Evolutionary conservation across 2,797 vertebrate species (phyloP).

Genomic region (Enteromius viviparus): DNA sequence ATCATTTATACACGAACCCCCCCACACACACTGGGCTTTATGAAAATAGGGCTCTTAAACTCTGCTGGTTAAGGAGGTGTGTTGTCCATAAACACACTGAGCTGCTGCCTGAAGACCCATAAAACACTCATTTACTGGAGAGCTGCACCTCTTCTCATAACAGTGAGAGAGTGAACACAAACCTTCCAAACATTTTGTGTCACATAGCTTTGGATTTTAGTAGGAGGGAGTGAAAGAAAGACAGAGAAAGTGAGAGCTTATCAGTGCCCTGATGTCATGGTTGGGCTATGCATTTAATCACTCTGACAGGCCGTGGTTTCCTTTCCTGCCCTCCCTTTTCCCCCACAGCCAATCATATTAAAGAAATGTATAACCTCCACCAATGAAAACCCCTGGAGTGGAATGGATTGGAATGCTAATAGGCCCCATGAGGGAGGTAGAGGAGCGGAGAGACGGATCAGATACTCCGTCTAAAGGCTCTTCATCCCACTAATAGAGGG

Average conservation of each 20-base stretch:
- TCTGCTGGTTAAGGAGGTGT: constrained; percentile 31
- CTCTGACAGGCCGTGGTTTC: constrained; percentile 35
- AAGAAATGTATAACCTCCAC: constrained; percentile 75
- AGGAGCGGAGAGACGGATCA: constrained; percentile 36
- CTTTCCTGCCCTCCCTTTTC: constrained; percentile 33
- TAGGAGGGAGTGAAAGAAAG: not conserved
- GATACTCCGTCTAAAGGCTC: constrained; percentile 72
- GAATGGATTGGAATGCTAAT: constrained; percentile 70
- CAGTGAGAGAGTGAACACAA: constrained; percentile 10
- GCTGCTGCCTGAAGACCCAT: constrained; percentile 35
- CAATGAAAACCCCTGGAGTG: constrained; percentile 73
- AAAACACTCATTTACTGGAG: constrained; percentile 34
- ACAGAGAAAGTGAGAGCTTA: constrained; percentile 32
- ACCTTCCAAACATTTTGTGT: constrained; percentile 16
- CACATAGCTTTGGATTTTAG: constrained; percentile 23
- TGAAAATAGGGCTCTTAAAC: constrained; percentile 31
- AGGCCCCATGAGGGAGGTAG: constrained; percentile 64
- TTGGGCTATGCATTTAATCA: constrained; percentile 51
- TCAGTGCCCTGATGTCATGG: constrained; percentile 33
- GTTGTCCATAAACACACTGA: constrained; percentile 42
- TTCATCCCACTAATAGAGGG: constrained; percentile 81
- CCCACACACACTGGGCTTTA: constrained; percentile 11
- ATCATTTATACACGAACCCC: constrained; percentile 17
- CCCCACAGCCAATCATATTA: constrained; percentile 77
- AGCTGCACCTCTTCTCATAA: constrained; percentile 23